phyloP scores from a whole-genome alignment of 2,113 vertebrate species.

The Columba janthina region DNA sequence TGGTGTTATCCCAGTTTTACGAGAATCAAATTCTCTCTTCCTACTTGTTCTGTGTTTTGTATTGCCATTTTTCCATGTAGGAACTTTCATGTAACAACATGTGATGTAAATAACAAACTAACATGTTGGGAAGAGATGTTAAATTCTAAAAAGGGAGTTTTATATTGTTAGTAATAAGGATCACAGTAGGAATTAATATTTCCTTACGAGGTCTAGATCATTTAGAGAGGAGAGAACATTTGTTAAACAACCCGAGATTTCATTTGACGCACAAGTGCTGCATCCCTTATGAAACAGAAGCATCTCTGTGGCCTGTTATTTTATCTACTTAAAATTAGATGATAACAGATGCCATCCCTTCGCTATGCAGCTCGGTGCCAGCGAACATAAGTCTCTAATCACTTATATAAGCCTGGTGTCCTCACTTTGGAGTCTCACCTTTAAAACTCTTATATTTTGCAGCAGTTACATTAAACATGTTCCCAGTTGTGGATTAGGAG shows the following conservation, averaged over 20 bases:
- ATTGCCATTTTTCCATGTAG: neutral
- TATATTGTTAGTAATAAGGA: neutral
- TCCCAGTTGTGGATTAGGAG: neutral
- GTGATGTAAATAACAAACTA: neutral
- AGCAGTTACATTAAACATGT: neutral
- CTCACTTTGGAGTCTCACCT: neutral
- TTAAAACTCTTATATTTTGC: neutral
- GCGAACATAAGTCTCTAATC: neutral
- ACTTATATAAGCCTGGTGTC: neutral
- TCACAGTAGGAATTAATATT: neutral
- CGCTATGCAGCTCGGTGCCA: neutral
- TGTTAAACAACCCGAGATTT: constrained; percentile 6
- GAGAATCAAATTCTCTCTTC: neutral
- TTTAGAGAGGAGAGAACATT: neutral
- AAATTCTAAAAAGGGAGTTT: neutral
- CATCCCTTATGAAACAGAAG: neutral
- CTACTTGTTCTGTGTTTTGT: neutral
- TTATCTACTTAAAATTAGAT: constrained; percentile 42
- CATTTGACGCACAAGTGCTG: neutral
- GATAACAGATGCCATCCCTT: constrained; percentile 21
- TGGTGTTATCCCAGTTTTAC: neutral
- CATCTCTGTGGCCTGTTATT: constrained; percentile 5
- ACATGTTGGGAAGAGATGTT: neutral
- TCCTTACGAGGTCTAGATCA: neutral
- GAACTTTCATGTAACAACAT: neutral